Conservation (phyloP, 2,888 invertebrate genomes). For the Andrena camellia region DNA sequence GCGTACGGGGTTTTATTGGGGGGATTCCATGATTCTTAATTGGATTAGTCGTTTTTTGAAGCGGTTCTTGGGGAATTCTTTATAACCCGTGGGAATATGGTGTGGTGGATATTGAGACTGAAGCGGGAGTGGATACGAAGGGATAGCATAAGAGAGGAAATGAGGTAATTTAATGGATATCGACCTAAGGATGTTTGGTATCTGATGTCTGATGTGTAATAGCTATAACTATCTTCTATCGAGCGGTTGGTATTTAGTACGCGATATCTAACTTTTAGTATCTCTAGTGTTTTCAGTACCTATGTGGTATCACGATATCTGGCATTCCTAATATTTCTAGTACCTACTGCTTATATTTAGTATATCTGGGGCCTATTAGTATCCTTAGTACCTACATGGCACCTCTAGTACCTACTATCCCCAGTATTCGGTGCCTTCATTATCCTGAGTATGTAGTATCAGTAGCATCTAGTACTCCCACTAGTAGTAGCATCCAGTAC, state of each 20-base stretch:
- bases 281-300: neutral
- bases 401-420: neutral
- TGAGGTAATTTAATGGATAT: neutral
- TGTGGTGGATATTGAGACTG: no score
- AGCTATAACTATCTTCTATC: no score
- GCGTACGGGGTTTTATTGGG: no score
- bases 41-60: no score
- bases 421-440: neutral
- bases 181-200: no score
- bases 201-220: no score
- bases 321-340: neutral
- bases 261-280: no score
- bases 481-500: neutral
- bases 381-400: neutral
- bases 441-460: neutral
- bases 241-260: no score
- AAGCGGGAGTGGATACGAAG: no score
- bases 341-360: neutral
- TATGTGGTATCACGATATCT: neutral
- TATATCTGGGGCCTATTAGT: neutral
- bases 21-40: no score
- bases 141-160: neutral
- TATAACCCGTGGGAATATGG: no score
- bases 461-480: neutral
- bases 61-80: no score